A percentile compares a stretch with the other conserved stretches of the same genome.
Evolutionary conservation across 1,140 invertebrate genomes (phyloP).

Genomic region (Venturia canescens): DNA sequence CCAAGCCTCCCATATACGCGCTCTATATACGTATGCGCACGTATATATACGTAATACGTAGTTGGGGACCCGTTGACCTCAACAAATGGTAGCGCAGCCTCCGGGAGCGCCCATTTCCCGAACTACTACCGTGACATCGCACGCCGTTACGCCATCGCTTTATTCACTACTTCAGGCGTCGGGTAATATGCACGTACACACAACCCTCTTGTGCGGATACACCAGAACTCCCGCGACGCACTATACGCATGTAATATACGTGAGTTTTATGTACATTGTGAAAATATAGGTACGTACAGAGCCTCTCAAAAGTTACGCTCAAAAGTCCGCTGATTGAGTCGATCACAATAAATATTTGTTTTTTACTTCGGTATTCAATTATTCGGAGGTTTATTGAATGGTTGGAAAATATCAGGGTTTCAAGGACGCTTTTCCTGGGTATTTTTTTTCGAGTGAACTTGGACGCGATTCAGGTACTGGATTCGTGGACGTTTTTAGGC

Average conservation of each 20-base stretch:
- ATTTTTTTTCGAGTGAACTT: no score
- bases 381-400: no score
- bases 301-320: not conserved
- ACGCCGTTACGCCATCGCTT: constrained; percentile 43
- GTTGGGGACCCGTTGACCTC: constrained; percentile 37
- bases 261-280: not conserved
- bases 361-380: no score
- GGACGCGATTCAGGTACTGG: no score
- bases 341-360: no score
- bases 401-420: no score
- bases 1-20: constrained; percentile 25
- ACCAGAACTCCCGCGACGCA: constrained; percentile 24
- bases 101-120: constrained; percentile 45
- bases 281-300: not conserved
- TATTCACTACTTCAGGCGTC: constrained; percentile 42
- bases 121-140: constrained; percentile 45
- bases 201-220: constrained; percentile 7
- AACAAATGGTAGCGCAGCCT: constrained; percentile 41
- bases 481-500: no score
- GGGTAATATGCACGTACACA: constrained; percentile 40
- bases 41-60: not conserved
- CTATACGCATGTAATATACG: constrained; percentile 4
- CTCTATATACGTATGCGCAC: not conserved
- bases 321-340: no score
- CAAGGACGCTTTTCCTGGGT: no score